Evolutionary conservation across 2,797 vertebrate genomes (phyloP).

Genomic region (Pteropus rufus): DNA sequence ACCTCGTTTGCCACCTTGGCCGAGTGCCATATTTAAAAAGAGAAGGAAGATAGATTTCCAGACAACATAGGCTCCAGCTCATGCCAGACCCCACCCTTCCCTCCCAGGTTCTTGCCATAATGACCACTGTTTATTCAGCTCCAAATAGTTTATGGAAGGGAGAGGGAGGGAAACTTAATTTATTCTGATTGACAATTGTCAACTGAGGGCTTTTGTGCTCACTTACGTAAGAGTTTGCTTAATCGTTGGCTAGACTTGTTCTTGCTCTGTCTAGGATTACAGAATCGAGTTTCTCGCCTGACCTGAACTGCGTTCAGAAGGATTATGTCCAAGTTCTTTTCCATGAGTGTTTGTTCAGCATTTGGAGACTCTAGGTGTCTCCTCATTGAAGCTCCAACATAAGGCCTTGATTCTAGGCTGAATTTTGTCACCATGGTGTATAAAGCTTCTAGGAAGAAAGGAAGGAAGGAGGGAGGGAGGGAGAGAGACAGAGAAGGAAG

Average conservation of each 20-base stretch:
- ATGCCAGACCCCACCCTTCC: neutral
- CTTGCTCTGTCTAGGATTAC: conserved; percentile 40
- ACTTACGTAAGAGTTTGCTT: conserved; percentile 59
- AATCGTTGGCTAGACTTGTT: conserved; percentile 49
- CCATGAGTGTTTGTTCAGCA: conserved; percentile 44
- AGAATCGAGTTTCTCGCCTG: conserved; percentile 66
- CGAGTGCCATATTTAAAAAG: neutral
- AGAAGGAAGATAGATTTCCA: neutral
- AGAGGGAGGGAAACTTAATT: conserved; percentile 54
- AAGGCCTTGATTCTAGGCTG: neutral
- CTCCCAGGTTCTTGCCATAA: conserved; percentile 21
- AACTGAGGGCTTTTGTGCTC: conserved; percentile 69
- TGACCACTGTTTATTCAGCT: conserved; percentile 51
- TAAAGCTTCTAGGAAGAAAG: neutral
- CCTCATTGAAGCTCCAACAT: conserved; percentile 31
- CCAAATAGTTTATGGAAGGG: conserved; percentile 35
- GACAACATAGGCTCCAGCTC: neutral
- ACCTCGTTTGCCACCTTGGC: neutral
- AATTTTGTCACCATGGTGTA: neutral
- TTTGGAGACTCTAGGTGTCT: conserved; percentile 44
- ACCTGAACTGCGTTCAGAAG: conserved; percentile 54
- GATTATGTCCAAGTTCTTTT: conserved; percentile 67
- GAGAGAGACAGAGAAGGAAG: neutral
- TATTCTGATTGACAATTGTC: conserved; percentile 71
- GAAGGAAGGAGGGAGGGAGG: neutral